Conservation (phyloP, 2,888 invertebrate species). For the Acheta domesticus region DNA sequence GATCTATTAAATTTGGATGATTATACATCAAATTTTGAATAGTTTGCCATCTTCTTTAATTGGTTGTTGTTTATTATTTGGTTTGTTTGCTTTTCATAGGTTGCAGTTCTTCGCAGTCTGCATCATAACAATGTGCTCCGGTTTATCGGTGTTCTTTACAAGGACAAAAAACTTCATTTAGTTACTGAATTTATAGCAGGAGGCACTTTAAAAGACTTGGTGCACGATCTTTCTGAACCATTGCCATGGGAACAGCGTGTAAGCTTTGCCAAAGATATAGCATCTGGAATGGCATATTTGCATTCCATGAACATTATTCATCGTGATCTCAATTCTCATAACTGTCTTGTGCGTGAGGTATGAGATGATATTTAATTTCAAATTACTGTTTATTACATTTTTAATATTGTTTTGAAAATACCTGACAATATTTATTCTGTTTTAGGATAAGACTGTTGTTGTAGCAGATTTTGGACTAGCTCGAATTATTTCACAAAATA, state of each 20-base stretch:
- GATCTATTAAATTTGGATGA: too few relatives aligned
- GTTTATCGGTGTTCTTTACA: constrained; percentile 90
- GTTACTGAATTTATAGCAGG: constrained; percentile 92
- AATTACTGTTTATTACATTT: neutral
- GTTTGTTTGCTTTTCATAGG: constrained; percentile 51
- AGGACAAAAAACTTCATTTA: constrained; percentile 84
- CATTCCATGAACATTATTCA: constrained; percentile 95
- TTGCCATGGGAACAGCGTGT: constrained; percentile 78
- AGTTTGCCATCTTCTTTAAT: neutral
- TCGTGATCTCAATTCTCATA: constrained; percentile 91
- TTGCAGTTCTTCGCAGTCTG: constrained; percentile 84
- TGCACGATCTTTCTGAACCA: constrained; percentile 68
- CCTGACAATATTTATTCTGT: neutral
- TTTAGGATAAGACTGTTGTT: constrained; percentile 80
- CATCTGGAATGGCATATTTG: constrained; percentile 89
- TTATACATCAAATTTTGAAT: neutral
- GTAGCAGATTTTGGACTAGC: constrained; percentile 95
- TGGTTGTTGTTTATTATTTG: neutral
- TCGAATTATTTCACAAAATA: constrained; percentile 60
- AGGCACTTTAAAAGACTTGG: constrained; percentile 79
- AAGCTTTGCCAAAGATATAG: constrained; percentile 85
- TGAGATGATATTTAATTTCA: constrained; percentile 39
- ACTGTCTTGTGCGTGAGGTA: constrained; percentile 85
- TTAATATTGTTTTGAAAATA: neutral
- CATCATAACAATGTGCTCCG: constrained; percentile 86